Conservation (phyloP, 2,888 invertebrate genomes). For the Ichneumoninae sp. region DNA sequence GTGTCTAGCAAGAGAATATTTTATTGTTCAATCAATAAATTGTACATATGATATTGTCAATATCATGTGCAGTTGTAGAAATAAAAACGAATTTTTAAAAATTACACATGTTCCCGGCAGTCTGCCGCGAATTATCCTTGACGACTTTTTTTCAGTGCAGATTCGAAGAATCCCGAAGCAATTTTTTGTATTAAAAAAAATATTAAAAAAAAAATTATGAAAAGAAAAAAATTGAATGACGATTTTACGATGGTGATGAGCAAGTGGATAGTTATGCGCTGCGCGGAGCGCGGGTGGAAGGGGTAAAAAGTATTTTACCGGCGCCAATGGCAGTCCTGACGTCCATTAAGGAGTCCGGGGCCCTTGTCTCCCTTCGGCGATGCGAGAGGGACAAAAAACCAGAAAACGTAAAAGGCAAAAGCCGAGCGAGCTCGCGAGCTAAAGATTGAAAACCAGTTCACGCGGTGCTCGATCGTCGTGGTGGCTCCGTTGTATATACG, state of each 20-base stretch:
- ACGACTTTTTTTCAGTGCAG: not conserved
- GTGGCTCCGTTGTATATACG: constrained; percentile 37
- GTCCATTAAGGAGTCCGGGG: constrained; percentile 79
- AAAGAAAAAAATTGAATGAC: not conserved
- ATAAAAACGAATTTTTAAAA: too few species aligned
- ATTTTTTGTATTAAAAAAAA: not conserved
- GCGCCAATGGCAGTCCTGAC: constrained; percentile 77
- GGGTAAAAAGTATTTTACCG: constrained; percentile 66
- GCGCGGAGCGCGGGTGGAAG: constrained; percentile 15
- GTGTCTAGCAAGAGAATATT: not conserved
- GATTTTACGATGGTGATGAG: constrained; percentile 37
- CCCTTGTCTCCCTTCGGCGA: constrained; percentile 75
- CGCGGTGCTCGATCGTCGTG: constrained; percentile 54
- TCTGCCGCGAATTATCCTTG: not conserved
- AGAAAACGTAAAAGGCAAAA: constrained; percentile 79
- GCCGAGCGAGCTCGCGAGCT: constrained; percentile 56
- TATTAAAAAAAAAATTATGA: not conserved
- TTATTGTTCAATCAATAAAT: not conserved
- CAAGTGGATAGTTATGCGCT: constrained; percentile 49
- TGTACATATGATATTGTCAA: too few species aligned
- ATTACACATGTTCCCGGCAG: not conserved
- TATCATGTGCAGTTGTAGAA: not conserved
- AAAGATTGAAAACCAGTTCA: constrained; percentile 70
- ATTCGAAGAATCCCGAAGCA: not conserved
- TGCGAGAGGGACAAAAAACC: constrained; percentile 73